These are phyloP conservation scores for Danio jaintianensis DNA, from an alignment of 2,797 vertebrate species.

Conservation along the genomic window DNA sequence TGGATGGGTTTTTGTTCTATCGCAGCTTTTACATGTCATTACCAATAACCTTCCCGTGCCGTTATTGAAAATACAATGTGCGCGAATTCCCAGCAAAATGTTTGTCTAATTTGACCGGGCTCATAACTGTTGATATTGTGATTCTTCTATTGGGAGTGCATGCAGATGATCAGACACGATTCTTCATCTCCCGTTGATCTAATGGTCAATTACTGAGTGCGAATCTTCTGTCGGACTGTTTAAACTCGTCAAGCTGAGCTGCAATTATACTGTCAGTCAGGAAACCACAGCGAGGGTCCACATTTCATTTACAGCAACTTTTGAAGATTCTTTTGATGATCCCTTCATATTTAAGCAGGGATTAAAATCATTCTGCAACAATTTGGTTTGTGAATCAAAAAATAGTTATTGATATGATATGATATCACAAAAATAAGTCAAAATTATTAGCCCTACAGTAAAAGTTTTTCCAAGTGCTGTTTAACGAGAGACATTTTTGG, in stretches of 20 bases:
- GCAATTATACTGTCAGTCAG: slow-evolving; percentile 26
- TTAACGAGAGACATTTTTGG: no score
- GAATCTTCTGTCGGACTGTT: slow-evolving; percentile 13
- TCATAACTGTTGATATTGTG: slow-evolving; percentile 15
- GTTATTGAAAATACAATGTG: slow-evolving; percentile 21
- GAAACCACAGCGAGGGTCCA: neutral
- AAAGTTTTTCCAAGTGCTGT: no score
- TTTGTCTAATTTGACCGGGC: slow-evolving; percentile 23
- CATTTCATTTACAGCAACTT: slow-evolving; percentile 7
- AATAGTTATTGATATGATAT: no score
- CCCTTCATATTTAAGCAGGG: neutral
- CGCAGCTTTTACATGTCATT: slow-evolving; percentile 41
- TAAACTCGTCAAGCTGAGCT: slow-evolving; percentile 25
- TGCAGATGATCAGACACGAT: slow-evolving; percentile 18
- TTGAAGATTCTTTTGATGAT: slow-evolving; percentile 28
- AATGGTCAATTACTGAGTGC: slow-evolving; percentile 30
- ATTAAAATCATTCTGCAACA: slow-evolving; percentile 18
- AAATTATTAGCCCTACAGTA: no score
- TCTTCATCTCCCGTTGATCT: slow-evolving; percentile 29
- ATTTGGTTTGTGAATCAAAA: neutral
- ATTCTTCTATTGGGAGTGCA: slow-evolving; percentile 18
- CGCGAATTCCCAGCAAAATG: slow-evolving; percentile 24
- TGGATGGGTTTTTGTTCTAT: slow-evolving; percentile 42
- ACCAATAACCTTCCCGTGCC: slow-evolving; percentile 33
- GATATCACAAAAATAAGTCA: no score